Base-by-base conservation (phyloP, 2,888 invertebrate species). In the Caenorhabditis sp. region DNA sequence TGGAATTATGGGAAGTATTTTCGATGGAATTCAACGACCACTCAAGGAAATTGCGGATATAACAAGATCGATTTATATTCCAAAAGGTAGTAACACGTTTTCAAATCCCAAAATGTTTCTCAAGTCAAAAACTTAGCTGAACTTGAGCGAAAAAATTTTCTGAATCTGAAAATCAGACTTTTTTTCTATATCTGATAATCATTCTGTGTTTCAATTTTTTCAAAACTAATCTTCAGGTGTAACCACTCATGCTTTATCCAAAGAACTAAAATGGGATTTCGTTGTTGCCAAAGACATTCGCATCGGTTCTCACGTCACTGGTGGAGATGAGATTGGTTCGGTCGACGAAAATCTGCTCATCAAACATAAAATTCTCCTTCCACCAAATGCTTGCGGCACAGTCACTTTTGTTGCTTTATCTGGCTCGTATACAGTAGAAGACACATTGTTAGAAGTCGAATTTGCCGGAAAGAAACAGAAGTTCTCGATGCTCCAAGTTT, bases 21-120 rank as follows among this genome's bases (percentile, higher is more conserved):
- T 97, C 90, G 99, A 99, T 90, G 99, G 99, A 91, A 99, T 99
- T 90, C 99, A 99, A 90, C 93, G 99, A 88, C 99, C 99, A 0
- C 89, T 99, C 87, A 95, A 90, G 61, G 97, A 96, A 90, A 99
- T 99, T 89, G 91, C 93, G 88, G 95, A 95, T 88, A 89, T 95
- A 75, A 95, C 95, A 0, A 91, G 92, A 88, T 95, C 95, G 88
- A 99, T 99, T 90, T 99, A 99, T 91, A 99, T 99, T 90, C 99
- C 99, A 53, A 60, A 67, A 54, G 59, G 43, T 43, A 17, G 14
- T 31, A 10, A 31, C 31, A n/a, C n/a, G n/a, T n/a, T n/a, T n/a
- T n/a, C n/a, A n/a, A n/a, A n/a, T n/a, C n/a, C n/a, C n/a, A n/a
- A n/a, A n/a, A n/a, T n/a, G n/a, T n/a, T n/a, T n/a, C n/a, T n/a